Conservation (phyloP, 2,888 invertebrate genomes). For the Uloborus plumipes region DNA sequence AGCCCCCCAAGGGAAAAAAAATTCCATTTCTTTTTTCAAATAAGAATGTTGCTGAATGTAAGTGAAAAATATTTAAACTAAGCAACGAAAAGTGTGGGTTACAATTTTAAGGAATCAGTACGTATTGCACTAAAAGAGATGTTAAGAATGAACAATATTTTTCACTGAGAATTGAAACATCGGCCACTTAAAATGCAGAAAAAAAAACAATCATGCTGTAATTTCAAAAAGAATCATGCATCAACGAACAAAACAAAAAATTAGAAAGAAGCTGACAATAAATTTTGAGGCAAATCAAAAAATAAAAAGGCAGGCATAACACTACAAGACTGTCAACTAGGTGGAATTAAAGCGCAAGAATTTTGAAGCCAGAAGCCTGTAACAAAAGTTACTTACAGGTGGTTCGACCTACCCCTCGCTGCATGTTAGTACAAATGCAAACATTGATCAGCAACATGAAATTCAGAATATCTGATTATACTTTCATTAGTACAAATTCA, state of each 20-base stretch:
- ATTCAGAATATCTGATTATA: too few species aligned
- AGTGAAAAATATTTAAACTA: background rate
- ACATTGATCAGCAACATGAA: background rate
- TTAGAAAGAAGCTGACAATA: background rate
- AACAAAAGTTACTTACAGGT: constrained; percentile 64
- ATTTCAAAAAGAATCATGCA: constrained; percentile 9
- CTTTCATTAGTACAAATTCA: too few species aligned
- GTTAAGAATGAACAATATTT: too few species aligned
- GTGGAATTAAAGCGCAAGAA: constrained; percentile 60
- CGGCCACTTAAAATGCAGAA: background rate
- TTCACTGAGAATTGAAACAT: too few species aligned
- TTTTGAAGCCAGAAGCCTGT: constrained; percentile 60
- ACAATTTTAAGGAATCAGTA: too few species aligned
- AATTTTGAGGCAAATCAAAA: constrained; percentile 2
- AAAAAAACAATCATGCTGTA: background rate
- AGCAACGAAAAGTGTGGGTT: background rate
- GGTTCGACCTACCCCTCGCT: constrained; percentile 65
- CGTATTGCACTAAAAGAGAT: too few species aligned
- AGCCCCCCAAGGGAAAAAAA: too few species aligned
- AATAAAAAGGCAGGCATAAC: constrained; percentile 18
- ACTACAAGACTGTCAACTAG: constrained; percentile 59
- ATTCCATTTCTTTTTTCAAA: too few species aligned
- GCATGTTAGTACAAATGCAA: constrained; percentile 72
- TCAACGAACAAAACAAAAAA: constrained; percentile 30
- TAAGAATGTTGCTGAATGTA: background rate